phyloP scores from a whole-genome alignment of 2,797 vertebrate species.

The Oryzias sinensis region DNA sequence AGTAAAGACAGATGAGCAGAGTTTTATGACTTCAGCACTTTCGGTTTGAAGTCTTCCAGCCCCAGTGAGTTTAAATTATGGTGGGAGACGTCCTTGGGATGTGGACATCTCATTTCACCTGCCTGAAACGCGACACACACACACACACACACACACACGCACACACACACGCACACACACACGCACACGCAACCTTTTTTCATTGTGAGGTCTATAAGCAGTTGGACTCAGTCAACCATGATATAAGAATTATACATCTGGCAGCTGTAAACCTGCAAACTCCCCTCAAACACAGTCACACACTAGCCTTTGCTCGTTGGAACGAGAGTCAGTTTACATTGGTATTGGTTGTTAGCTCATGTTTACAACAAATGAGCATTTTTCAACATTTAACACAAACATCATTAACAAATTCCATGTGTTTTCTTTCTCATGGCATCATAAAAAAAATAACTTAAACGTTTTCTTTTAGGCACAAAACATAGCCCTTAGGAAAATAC shows the following conservation, averaged over 20 bases:
- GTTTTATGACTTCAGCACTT: slow-evolving; percentile 76
- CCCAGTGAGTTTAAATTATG: slow-evolving; percentile 77
- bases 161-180: too few relatives aligned
- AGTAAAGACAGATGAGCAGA: slow-evolving; percentile 69
- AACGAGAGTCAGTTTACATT: too few relatives aligned
- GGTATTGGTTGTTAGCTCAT: too few relatives aligned
- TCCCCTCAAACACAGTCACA: slow-evolving; percentile 33
- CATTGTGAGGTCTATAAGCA: slow-evolving; percentile 67
- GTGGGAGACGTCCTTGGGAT: slow-evolving; percentile 78
- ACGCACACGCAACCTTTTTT: slow-evolving; percentile 47
- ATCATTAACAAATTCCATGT: too few relatives aligned
- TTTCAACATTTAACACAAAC: too few relatives aligned
- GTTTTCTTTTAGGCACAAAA: too few relatives aligned
- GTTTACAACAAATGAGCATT: too few relatives aligned
- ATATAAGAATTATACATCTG: slow-evolving; percentile 75
- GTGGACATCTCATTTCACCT: slow-evolving; percentile 78
- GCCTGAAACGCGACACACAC: slow-evolving; percentile 27
- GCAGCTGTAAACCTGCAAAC: slow-evolving; percentile 68
- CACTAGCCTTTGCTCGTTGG: slow-evolving; percentile 2
- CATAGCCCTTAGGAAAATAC: too few relatives aligned
- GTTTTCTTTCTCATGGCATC: too few relatives aligned
- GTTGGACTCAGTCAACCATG: slow-evolving; percentile 66
- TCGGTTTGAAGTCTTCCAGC: slow-evolving; percentile 74
- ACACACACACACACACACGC: slow-evolving; percentile 10
- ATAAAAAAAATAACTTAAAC: too few relatives aligned